Evolutionary conservation across 2,797 vertebrate genomes (phyloP).

Genomic region (Crenichthys baileyi): DNA sequence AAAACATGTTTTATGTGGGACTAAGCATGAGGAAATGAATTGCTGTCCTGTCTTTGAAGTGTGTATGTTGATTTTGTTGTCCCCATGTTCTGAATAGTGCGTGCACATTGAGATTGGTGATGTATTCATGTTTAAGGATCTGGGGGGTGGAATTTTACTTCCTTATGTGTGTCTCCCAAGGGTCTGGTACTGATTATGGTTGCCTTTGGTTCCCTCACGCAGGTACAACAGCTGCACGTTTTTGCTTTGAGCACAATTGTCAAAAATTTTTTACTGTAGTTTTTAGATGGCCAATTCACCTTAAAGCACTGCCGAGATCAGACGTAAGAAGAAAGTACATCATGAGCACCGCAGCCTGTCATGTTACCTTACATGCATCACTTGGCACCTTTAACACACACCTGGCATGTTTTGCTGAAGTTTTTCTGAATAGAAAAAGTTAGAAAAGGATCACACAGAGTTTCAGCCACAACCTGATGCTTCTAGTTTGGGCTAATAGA

Average conservation of each 20-base stretch:
- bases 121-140: too few species aligned
- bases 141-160: too few species aligned
- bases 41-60: too few species aligned
- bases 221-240: too few species aligned
- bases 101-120: neutral
- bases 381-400: neutral
- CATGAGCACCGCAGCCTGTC: neutral
- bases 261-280: neutral
- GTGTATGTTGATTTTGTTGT: too few species aligned
- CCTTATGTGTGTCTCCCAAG: too few species aligned
- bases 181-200: too few species aligned
- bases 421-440: neutral
- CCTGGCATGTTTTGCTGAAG: neutral
- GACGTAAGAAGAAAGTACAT: neutral
- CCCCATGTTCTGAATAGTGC: neutral
- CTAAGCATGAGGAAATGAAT: too few species aligned
- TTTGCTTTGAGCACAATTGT: too few species aligned
- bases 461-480: neutral
- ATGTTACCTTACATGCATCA: neutral
- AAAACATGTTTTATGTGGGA: too few species aligned
- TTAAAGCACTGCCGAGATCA: neutral
- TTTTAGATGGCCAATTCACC: neutral
- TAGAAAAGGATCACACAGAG: neutral
- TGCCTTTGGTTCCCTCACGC: too few species aligned
- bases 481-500: neutral